Conservation (phyloP, 2,797 vertebrate genomes). For the Gallirallus australis region DNA sequence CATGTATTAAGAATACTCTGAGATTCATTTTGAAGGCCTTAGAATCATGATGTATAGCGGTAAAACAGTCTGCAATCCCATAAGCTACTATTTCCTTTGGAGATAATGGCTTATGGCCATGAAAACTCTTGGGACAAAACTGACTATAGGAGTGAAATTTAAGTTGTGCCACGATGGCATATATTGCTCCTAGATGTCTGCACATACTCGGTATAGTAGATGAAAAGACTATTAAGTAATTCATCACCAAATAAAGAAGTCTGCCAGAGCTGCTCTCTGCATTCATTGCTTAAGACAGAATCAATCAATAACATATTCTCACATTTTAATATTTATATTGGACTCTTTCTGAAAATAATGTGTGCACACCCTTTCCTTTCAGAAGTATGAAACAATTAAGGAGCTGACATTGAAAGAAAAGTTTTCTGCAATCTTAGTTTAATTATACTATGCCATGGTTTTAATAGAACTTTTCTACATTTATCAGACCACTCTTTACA, state of each 20-base stretch:
- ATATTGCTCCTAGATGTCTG: neutral
- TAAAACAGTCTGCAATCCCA: neutral
- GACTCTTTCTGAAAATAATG: neutral
- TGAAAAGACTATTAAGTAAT: neutral
- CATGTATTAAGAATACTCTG: neutral
- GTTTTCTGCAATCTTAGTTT: neutral
- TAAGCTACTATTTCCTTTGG: conserved; percentile 3
- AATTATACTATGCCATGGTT: neutral
- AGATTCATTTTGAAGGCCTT: conserved; percentile 15
- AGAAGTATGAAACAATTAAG: neutral
- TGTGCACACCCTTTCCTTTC: neutral
- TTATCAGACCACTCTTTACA: neutral
- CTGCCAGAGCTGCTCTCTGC: neutral
- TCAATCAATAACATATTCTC: neutral
- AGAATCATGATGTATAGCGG: neutral
- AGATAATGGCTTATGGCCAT: neutral
- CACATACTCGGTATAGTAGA: neutral
- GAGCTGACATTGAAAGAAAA: neutral
- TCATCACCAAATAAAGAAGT: neutral
- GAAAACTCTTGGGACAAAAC: neutral
- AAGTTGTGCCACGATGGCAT: neutral
- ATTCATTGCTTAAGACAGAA: conserved; percentile 7
- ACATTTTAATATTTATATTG: conserved; percentile 31
- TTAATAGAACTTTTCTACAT: neutral
- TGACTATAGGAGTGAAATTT: conserved; percentile 3